Evolutionary conservation across 1,140 invertebrate species (phyloP), one percentile per base, ranked within the genome.

Genomic region (Danaus plexippus): DNA sequence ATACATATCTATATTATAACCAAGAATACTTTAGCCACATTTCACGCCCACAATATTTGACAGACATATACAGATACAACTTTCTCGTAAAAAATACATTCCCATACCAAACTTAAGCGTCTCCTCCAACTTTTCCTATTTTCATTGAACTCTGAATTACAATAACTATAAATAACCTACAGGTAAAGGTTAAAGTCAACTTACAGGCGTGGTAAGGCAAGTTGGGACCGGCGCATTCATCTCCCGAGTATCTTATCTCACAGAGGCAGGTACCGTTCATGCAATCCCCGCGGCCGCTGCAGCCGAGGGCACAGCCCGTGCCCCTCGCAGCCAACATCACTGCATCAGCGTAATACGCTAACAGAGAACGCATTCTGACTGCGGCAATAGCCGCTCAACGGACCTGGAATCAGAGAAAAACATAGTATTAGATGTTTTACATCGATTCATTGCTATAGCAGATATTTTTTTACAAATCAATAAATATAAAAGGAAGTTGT

Each of bases 221-320:
- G 74, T 92, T 92, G 57, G 88, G 90, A 45, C 89, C 89, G 61
- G 89, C 87, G 75, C 90, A 92, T 57, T 90, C 81, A 54, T 91
- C 90, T 9, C 91, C 91, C 12, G 90, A 73, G 77, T 88, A 89
- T 52, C 90, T 90, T 75, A 97, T 96, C 88, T 96, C 94, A 81
- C 96, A 97, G 58, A 96, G 88, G 77, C 96, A 97, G 42, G 94
- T 95, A 45, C 95, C 95, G 81, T 97, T 95, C 62, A 95, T 90
- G 81, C 96, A 97, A 85, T 96, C 94, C 9, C 96, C 96, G 59
- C 94, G 92, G n/a, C 95, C 95, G 60, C 93, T 95, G 87, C 94
- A 96, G 82, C 93, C 92, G 51, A 87, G 87, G 49, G 85, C 85
- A 73, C 88, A 90, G 61, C 80, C 77, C 3, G 77, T 74, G 40